These are phyloP conservation scores for Potorous gilbertii DNA, from an alignment of 2,797 vertebrate species.

Conservation along the genomic window DNA sequence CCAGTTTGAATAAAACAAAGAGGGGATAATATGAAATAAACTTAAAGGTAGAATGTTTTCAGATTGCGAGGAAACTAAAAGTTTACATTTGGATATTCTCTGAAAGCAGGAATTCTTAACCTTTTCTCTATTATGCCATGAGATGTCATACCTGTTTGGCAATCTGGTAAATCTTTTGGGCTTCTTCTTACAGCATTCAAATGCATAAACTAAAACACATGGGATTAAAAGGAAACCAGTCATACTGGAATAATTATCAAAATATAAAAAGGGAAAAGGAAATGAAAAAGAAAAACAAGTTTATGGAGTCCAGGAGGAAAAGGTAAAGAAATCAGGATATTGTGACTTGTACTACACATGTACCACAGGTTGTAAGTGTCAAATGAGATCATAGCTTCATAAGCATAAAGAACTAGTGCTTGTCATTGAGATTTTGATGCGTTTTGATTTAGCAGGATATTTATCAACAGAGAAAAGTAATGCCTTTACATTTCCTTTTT, in stretches of 20 bases:
- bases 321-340: not conserved
- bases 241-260: not conserved
- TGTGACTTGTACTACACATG: not conserved
- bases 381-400: not conserved
- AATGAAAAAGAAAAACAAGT: not conserved
- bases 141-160: not conserved
- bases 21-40: not conserved
- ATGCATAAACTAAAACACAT: not conserved
- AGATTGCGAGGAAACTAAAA: not conserved
- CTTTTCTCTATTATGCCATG: not conserved
- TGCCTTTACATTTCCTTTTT: not conserved
- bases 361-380: not conserved
- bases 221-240: not conserved
- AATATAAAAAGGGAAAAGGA: not conserved
- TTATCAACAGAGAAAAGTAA: not conserved
- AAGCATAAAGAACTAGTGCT: not conserved
- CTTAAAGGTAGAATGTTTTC: not conserved
- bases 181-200: not conserved
- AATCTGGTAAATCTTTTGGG: not conserved
- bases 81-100: not conserved
- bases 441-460: not conserved
- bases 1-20: not conserved
- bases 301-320: not conserved
- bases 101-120: not conserved
- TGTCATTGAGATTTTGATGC: not conserved